Evolutionary conservation across 2,888 invertebrate genomes (phyloP).

Genomic region (Tetrapedia diversipes): DNA sequence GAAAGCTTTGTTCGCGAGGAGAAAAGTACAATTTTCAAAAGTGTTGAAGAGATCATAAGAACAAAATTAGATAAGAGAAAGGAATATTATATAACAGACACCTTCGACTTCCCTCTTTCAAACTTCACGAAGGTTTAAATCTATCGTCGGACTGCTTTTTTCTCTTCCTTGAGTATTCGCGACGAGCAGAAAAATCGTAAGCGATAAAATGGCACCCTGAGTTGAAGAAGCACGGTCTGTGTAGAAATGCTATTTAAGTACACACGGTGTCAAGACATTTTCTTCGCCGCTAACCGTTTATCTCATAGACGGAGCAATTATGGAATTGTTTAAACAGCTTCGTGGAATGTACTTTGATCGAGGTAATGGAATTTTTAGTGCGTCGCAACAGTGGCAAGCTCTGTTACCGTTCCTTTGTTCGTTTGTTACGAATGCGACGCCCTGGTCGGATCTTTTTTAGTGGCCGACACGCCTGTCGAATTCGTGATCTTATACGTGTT

Average conservation of each 20-base stretch:
- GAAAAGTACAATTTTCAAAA: slow-evolving; percentile 44
- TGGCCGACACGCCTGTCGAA: slow-evolving; percentile 63
- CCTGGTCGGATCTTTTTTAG: slow-evolving; percentile 78
- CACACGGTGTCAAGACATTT: slow-evolving; percentile 35
- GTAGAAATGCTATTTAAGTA: slow-evolving; percentile 56
- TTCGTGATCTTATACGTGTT: slow-evolving; percentile 66
- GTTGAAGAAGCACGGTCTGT: slow-evolving; percentile 77
- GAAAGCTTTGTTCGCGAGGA: slow-evolving; percentile 37
- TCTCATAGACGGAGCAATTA: not conserved
- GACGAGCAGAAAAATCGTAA: slow-evolving; percentile 47
- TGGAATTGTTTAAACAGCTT: slow-evolving; percentile 30
- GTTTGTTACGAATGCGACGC: slow-evolving; percentile 78
- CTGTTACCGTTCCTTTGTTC: not conserved
- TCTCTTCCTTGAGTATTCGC: slow-evolving; percentile 46
- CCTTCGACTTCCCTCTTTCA: slow-evolving; percentile 9
- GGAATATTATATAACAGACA: slow-evolving; percentile 19
- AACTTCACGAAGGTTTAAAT: slow-evolving; percentile 20
- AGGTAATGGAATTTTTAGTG: slow-evolving; percentile 50
- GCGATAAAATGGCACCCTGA: slow-evolving; percentile 80
- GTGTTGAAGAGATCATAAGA: slow-evolving; percentile 46
- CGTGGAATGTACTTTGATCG: slow-evolving; percentile 62
- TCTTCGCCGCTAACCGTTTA: slow-evolving; percentile 3
- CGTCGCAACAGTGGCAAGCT: slow-evolving; percentile 18
- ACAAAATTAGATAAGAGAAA: slow-evolving; percentile 16
- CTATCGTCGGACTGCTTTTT: slow-evolving; percentile 29